A percentile compares a stretch with the other conserved stretches of the same genome.
phyloP scores from a whole-genome alignment of 1,140 invertebrate species.

The Polypedilum pembai region DNA sequence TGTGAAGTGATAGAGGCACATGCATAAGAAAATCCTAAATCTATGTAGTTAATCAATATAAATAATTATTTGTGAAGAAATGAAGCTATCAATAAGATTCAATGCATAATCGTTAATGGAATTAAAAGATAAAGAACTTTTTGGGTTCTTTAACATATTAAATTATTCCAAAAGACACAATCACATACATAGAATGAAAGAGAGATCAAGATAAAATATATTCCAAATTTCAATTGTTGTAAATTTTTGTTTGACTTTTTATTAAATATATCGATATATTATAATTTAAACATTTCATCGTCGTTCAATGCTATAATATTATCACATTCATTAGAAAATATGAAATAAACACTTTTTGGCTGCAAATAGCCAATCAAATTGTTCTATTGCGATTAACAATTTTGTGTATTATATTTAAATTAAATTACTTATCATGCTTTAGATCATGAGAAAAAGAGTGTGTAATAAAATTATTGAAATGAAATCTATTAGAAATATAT shows the following conservation, averaged over 20 bases:
- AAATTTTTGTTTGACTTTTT: slow-evolving; percentile 13
- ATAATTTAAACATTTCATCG: not conserved
- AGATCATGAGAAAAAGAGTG: not conserved
- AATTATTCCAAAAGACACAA: not conserved
- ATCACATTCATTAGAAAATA: not conserved
- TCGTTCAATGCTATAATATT: not conserved
- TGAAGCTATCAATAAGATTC: too few relatives aligned
- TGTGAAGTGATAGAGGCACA: not conserved
- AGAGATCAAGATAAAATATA: not conserved
- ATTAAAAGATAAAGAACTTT: too few relatives aligned
- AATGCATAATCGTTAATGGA: too few relatives aligned
- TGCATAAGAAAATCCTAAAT: not conserved
- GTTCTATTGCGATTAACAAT: not conserved
- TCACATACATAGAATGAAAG: too few relatives aligned
- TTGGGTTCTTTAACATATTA: not conserved
- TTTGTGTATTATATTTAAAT: not conserved
- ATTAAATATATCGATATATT: not conserved
- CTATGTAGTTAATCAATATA: not conserved
- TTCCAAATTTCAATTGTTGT: not conserved
- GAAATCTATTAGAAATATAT: not conserved
- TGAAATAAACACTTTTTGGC: not conserved
- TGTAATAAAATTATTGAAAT: not conserved
- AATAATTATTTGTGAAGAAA: too few relatives aligned
- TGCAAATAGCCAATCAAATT: not conserved
- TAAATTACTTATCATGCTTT: slow-evolving; percentile 19